phyloP scores from a whole-genome alignment of 2,888 invertebrate species.

The Himalopsyche kuldschensis region DNA sequence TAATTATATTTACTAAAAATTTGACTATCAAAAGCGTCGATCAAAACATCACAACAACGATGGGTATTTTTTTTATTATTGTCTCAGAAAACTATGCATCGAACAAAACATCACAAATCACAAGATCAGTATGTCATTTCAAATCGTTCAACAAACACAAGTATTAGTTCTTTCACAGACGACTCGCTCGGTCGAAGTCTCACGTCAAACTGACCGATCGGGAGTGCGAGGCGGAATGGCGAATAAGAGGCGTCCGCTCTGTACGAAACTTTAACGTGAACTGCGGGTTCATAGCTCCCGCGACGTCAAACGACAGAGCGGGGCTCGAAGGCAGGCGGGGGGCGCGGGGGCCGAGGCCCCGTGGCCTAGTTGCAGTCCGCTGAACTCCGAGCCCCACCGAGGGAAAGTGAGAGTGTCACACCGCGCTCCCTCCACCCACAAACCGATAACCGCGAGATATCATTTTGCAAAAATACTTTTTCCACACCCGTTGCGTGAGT shows the following conservation, averaged over 20 bases:
- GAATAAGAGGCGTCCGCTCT: slow-evolving; percentile 41
- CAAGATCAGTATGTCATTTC: slow-evolving; percentile 15
- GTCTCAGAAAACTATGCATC: slow-evolving; percentile 43
- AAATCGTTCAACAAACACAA: background rate
- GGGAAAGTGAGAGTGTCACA: slow-evolving; percentile 61
- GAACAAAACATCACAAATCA: slow-evolving; percentile 55
- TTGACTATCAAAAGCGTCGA: slow-evolving; percentile 28
- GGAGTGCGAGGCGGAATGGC: background rate
- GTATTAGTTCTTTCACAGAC: background rate
- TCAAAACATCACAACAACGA: slow-evolving; percentile 36
- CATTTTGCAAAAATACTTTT: background rate
- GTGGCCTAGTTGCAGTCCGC: slow-evolving; percentile 80
- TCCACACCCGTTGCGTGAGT: slow-evolving; percentile 50
- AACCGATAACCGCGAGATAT: slow-evolving; percentile 32
- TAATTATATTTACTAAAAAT: slow-evolving; percentile 23
- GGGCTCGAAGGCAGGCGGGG: slow-evolving; percentile 58
- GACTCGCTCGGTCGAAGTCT: slow-evolving; percentile 26
- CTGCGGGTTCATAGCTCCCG: slow-evolving; percentile 55
- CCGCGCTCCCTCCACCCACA: slow-evolving; percentile 49
- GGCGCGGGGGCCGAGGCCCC: slow-evolving; percentile 67
- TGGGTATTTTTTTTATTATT: background rate
- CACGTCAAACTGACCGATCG: slow-evolving; percentile 22
- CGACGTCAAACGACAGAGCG: slow-evolving; percentile 63
- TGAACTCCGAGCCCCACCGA: slow-evolving; percentile 65
- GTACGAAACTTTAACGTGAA: slow-evolving; percentile 49